Evolutionary conservation across 2,888 invertebrate genomes (phyloP).

Genomic region (Oscheius sp.): DNA sequence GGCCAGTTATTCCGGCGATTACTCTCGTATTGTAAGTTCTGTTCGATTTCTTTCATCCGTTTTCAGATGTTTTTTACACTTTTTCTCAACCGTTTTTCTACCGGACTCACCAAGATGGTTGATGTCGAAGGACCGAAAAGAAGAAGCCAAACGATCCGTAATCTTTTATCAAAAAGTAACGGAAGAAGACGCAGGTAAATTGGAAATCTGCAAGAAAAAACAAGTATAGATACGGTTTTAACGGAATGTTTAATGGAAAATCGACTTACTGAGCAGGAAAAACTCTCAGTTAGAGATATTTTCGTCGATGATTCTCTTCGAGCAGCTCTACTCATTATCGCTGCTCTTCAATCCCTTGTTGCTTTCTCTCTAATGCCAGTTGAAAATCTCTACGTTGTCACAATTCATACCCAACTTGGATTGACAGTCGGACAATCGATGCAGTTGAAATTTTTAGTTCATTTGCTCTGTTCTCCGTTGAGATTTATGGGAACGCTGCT

Average conservation of each 20-base stretch:
- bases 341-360: background rate
- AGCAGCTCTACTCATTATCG: constrained; percentile 13
- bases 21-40: constrained; percentile 38
- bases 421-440: constrained; percentile 22
- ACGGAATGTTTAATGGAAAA: constrained; percentile 5
- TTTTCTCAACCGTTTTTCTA: constrained; percentile 24
- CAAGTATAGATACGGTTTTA: background rate
- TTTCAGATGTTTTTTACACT: constrained; percentile 32
- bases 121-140: constrained; percentile 30
- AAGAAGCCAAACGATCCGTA: constrained; percentile 36
- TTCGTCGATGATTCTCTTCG: constrained; percentile 6
- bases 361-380: background rate
- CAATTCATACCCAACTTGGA: constrained; percentile 7
- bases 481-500: constrained; percentile 40
- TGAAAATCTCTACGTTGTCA: constrained; percentile 24
- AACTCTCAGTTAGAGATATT: background rate
- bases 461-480: constrained; percentile 35
- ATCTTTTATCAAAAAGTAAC: constrained; percentile 36
- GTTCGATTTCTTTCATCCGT: too few relatives aligned
- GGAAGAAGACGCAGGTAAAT: constrained; percentile 9
- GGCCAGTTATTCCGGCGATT: constrained; percentile 25
- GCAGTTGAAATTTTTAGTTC: constrained; percentile 32
- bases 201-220: background rate
- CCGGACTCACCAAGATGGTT: constrained; percentile 55
- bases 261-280: background rate